phyloP scores from a whole-genome alignment of 2,888 invertebrate species.

The Trimorus sp. region DNA sequence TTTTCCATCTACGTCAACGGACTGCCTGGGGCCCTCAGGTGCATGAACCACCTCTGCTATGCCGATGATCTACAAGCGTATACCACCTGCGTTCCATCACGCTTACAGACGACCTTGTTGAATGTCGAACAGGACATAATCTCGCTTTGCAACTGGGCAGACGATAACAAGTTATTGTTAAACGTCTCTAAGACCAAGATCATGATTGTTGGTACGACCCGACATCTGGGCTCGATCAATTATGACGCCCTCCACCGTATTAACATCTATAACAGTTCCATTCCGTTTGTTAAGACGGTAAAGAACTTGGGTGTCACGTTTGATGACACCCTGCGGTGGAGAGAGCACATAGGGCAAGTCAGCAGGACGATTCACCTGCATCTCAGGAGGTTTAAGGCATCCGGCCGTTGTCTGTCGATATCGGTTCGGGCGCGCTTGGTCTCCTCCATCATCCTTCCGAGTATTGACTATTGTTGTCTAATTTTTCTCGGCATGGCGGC shows the following conservation, averaged over 20 bases:
- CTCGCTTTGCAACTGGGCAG: not conserved
- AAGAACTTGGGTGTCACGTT: not conserved
- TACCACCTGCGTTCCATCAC: not conserved
- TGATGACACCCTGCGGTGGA: not conserved
- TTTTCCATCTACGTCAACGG: not conserved
- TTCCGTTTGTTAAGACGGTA: conserved; percentile 1
- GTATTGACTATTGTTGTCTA: conserved; percentile 5
- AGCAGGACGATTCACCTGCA: not conserved
- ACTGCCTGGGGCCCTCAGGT: not conserved
- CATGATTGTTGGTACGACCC: too few relatives aligned
- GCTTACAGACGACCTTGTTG: not conserved
- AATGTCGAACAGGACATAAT: not conserved
- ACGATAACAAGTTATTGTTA: not conserved
- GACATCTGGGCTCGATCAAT: too few relatives aligned
- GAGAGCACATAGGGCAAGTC: not conserved
- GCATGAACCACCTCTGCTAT: not conserved
- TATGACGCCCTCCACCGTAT: not conserved
- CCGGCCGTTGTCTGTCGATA: not conserved
- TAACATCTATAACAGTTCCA: not conserved
- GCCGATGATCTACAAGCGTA: conserved; percentile 5
- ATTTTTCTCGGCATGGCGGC: not conserved
- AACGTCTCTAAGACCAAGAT: not conserved
- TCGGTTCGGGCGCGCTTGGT: not conserved
- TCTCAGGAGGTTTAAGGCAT: conserved; percentile 1
- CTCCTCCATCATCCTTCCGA: not conserved